Conservation (phyloP, 1,140 invertebrate species). For the Orius laevigatus region DNA sequence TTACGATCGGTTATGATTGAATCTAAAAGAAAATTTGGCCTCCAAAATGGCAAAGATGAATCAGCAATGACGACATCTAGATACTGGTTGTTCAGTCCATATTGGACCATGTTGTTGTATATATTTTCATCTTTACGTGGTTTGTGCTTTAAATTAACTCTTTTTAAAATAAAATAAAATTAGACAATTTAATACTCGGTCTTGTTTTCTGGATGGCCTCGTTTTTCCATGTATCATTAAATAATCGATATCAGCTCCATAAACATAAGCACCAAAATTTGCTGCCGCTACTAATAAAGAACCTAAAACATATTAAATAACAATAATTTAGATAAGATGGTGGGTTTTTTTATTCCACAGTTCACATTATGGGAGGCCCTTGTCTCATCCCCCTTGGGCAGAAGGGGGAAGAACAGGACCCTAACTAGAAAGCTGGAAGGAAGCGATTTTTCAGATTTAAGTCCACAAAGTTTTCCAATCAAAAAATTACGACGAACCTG, state of each 20-base stretch:
- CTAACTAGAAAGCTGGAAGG: too few species aligned
- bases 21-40: slow-evolving; percentile 50
- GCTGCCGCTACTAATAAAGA: slow-evolving; percentile 82
- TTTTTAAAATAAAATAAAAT: not conserved
- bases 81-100: slow-evolving; percentile 55
- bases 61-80: slow-evolving; percentile 82
- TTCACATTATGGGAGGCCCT: too few species aligned
- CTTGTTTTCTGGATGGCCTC: slow-evolving; percentile 55
- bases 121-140: slow-evolving; percentile 64
- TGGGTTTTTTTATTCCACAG: too few species aligned
- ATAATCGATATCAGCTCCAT: slow-evolving; percentile 87
- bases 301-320: slow-evolving; percentile 37
- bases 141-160: slow-evolving; percentile 13
- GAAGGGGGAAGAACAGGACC: too few species aligned
- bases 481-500: slow-evolving; percentile 35
- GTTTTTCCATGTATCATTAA: slow-evolving; percentile 79
- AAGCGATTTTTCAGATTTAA: too few species aligned
- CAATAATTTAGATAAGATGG: not conserved
- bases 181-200: slow-evolving; percentile 42
- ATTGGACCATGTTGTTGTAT: slow-evolving; percentile 69
- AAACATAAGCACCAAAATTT: slow-evolving; percentile 75
- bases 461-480: too few species aligned
- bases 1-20: slow-evolving; percentile 89
- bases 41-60: slow-evolving; percentile 69
- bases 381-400: too few species aligned